Evolutionary conservation across 2,113 vertebrate species (phyloP).

Genomic region (Pelodiscus sinensis): DNA sequence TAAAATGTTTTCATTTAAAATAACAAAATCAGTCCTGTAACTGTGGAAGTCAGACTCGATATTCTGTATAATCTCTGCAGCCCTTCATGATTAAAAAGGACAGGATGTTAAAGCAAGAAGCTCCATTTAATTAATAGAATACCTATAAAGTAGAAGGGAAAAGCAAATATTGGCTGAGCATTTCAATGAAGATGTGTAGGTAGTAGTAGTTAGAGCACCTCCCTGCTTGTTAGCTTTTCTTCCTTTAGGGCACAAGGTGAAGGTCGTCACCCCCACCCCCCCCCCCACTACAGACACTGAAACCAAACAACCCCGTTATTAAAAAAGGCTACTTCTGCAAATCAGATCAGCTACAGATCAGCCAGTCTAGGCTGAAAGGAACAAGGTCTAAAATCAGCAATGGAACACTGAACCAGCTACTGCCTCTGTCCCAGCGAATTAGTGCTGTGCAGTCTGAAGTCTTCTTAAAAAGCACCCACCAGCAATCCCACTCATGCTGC

Average conservation of each 20-base stretch:
- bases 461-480: not conserved
- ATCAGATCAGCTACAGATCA: not conserved
- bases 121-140: fast-evolving
- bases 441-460: not conserved
- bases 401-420: not conserved
- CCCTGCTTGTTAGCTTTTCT: not conserved
- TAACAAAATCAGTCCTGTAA: not conserved
- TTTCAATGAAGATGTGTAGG: not conserved
- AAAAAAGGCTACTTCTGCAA: not conserved
- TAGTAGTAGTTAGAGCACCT: not conserved
- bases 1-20: constrained; percentile 34
- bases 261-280: no score
- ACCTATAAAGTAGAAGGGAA: fast-evolving
- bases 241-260: not conserved
- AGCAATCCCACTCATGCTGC: not conserved
- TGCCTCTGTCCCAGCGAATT: not conserved
- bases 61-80: not conserved
- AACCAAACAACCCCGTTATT: not conserved
- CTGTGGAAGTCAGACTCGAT: fast-evolving
- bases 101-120: not conserved
- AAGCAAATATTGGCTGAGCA: not conserved
- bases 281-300: fast-evolving
- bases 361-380: fast-evolving
- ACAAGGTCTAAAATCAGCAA: not conserved
- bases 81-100: not conserved